A percentile compares a stretch with the other conserved stretches of the same genome.
phyloP scores from a whole-genome alignment of 2,888 invertebrate genomes.

The Nemoura dubitans region DNA sequence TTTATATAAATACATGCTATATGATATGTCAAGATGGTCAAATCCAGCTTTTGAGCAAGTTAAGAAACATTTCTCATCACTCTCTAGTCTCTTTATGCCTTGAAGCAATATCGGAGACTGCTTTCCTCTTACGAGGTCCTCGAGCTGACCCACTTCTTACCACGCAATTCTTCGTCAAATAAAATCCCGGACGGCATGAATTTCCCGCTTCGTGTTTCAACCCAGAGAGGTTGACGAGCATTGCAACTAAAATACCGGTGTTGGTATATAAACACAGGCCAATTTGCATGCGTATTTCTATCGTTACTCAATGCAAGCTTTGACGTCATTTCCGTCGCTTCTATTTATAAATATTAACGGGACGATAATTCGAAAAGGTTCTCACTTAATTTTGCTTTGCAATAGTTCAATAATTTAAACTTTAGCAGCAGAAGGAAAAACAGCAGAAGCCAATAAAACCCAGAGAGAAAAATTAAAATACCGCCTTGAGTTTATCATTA shows the following conservation, averaged over 20 bases:
- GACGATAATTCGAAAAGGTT: not conserved
- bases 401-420: no score
- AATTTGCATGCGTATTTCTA: not conserved
- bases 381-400: not conserved
- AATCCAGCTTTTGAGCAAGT: not conserved
- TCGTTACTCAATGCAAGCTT: not conserved
- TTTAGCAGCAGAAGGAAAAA: not conserved
- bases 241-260: not conserved
- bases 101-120: not conserved
- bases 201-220: not conserved
- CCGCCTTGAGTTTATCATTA: not conserved
- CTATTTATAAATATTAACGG: not conserved
- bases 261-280: not conserved
- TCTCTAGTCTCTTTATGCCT: not conserved
- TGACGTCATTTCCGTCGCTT: not conserved
- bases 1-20: no score
- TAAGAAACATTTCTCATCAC: no score
- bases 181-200: not conserved
- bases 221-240: not conserved
- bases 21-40: no score
- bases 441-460: not conserved
- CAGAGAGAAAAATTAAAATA: not conserved
- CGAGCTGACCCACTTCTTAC: not conserved
- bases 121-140: not conserved
- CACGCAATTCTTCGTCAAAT: constrained; percentile 4